These are phyloP conservation scores for Arenaria interpres DNA, from an alignment of 2,113 vertebrate genomes.

Conservation along the genomic window DNA sequence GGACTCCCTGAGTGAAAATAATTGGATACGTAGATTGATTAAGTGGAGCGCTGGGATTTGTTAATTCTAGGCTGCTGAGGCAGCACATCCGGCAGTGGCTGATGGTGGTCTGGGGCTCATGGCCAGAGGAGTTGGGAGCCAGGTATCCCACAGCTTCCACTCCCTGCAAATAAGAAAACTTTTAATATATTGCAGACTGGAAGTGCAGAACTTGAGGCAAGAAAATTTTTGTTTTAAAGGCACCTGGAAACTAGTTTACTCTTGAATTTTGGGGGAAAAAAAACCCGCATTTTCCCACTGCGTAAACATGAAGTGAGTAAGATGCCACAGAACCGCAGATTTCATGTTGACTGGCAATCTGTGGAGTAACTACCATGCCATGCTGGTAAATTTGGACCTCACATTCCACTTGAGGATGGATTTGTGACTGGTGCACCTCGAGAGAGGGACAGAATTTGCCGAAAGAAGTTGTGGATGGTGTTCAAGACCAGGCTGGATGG, in stretches of 20 bases:
- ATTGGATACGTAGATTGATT: not conserved
- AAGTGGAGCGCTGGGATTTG: not conserved
- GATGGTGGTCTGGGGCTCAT: not conserved
- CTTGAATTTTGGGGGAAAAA: not conserved
- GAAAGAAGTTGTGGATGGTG: too few species aligned
- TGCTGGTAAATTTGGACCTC: not conserved
- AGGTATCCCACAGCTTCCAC: not conserved
- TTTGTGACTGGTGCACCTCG: not conserved
- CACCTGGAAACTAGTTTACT: not conserved
- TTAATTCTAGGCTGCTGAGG: not conserved
- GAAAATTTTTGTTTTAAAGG: not conserved
- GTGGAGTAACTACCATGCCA: not conserved
- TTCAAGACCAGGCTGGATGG: too few species aligned
- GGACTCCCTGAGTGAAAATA: not conserved
- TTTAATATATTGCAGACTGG: not conserved
- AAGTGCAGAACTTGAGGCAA: not conserved
- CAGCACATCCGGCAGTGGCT: not conserved
- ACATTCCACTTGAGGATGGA: not conserved
- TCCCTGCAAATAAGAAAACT: not conserved
- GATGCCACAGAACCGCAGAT: not conserved
- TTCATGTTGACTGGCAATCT: not conserved
- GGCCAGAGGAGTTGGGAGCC: not conserved
- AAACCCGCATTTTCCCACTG: not conserved
- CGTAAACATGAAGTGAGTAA: not conserved
- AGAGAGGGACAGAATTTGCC: not conserved